These are phyloP conservation scores for Vimba vimba DNA, from an alignment of 2,113 vertebrate genomes.

Conservation along the genomic window DNA sequence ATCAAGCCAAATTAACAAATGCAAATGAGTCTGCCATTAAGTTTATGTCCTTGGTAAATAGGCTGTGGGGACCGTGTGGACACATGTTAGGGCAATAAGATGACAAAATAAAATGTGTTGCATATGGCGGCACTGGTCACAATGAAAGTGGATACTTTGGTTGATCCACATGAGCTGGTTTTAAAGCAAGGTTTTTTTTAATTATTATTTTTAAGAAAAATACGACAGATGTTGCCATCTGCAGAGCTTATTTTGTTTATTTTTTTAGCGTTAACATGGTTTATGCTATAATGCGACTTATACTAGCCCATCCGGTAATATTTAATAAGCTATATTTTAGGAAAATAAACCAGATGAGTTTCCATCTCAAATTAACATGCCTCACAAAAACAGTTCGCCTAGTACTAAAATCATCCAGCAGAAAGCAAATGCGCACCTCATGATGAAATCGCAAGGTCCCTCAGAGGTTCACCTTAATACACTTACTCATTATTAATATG, in stretches of 20 bases:
- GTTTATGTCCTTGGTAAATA: conserved; percentile 79
- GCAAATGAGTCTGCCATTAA: conserved; percentile 87
- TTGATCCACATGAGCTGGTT: background rate
- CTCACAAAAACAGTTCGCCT: conserved; percentile 43
- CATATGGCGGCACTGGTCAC: conserved; percentile 73
- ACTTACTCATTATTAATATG: conserved; percentile 95
- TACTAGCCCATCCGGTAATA: background rate
- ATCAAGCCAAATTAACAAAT: conserved; percentile 88
- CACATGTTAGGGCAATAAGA: conserved; percentile 79
- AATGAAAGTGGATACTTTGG: conserved; percentile 47
- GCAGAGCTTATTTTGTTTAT: background rate
- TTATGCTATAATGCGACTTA: background rate
- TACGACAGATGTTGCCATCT: background rate
- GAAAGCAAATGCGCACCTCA: conserved; percentile 64
- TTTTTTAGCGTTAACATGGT: background rate
- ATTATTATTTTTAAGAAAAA: background rate
- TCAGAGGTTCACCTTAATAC: conserved; percentile 73
- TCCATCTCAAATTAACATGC: conserved; percentile 44
- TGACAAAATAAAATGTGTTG: conserved; percentile 76
- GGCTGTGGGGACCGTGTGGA: conserved; percentile 73
- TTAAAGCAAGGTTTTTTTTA: background rate
- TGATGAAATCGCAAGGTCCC: conserved; percentile 67
- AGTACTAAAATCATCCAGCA: conserved; percentile 60
- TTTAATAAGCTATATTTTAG: conserved; percentile 17
- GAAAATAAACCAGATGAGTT: conserved; percentile 27